phyloP scores from a whole-genome alignment of 2,113 vertebrate species.

The Siniperca knerii region DNA sequence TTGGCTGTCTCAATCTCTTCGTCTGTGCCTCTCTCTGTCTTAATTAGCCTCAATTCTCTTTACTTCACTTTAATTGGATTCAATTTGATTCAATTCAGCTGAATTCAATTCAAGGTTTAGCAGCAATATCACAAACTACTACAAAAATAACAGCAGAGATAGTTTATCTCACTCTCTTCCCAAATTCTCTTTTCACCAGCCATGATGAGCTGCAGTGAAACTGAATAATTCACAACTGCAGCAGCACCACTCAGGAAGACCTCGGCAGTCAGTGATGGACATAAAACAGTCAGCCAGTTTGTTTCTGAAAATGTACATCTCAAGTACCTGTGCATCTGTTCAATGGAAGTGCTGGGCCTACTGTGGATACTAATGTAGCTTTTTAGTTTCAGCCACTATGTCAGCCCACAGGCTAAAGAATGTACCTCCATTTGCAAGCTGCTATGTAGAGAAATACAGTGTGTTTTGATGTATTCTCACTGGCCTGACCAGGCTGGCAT shows the following conservation, averaged over 20 bases:
- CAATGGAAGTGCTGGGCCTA: slow-evolving; percentile 20
- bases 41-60: slow-evolving; percentile 65
- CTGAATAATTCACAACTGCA: slow-evolving; percentile 79
- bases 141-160: slow-evolving; percentile 29
- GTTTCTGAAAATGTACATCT: slow-evolving; percentile 63
- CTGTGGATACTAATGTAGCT: slow-evolving; percentile 28
- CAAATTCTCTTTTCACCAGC: slow-evolving; percentile 56
- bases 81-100: slow-evolving; percentile 37
- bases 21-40: slow-evolving; percentile 18
- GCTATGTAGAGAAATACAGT: slow-evolving; percentile 10
- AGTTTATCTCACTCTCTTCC: slow-evolving; percentile 18
- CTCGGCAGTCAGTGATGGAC: slow-evolving; percentile 55
- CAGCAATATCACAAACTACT: slow-evolving; percentile 1
- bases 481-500: background rate
- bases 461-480: slow-evolving; percentile 23
- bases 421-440: slow-evolving; percentile 13
- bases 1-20: slow-evolving; percentile 43
- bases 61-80: slow-evolving; percentile 49
- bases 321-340: slow-evolving; percentile 55
- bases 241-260: slow-evolving; percentile 51
- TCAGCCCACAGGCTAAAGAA: slow-evolving; percentile 9
- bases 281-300: slow-evolving; percentile 59
- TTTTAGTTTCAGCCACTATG: slow-evolving; percentile 38
- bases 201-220: slow-evolving; percentile 74
- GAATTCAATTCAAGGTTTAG: slow-evolving; percentile 43